Evolutionary conservation across 2,888 invertebrate genomes (phyloP).

Genomic region (Halictus ligatus): DNA sequence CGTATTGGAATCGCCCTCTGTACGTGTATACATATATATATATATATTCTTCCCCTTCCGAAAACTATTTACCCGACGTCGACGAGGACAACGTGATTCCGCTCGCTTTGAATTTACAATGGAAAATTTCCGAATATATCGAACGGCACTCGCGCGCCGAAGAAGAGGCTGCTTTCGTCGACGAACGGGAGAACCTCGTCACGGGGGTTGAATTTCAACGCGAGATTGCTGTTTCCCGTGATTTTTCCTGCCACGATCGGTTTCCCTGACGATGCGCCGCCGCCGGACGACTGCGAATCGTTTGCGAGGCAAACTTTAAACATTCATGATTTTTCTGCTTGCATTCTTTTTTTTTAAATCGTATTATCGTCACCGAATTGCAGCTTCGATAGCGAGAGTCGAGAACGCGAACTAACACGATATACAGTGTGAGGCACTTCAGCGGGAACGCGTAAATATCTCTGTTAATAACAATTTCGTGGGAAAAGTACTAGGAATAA

Average conservation of each 20-base stretch:
- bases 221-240: not conserved
- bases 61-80: slow-evolving; percentile 38
- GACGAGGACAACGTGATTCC: slow-evolving; percentile 22
- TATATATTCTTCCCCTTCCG: slow-evolving; percentile 19
- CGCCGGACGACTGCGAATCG: not conserved
- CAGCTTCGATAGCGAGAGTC: too few relatives aligned
- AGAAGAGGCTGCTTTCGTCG: not conserved
- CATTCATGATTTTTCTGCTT: not conserved
- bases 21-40: not conserved
- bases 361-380: too few relatives aligned
- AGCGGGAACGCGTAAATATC: too few relatives aligned
- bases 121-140: slow-evolving; percentile 44
- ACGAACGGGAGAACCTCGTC: slow-evolving; percentile 11
- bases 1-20: not conserved
- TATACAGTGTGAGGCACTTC: too few relatives aligned
- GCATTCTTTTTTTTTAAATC: too few relatives aligned
- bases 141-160: not conserved
- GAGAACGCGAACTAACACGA: too few relatives aligned
- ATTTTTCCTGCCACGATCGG: not conserved
- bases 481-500: too few relatives aligned
- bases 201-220: not conserved
- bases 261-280: not conserved
- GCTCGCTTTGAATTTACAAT: slow-evolving; percentile 51
- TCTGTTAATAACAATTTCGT: too few relatives aligned
- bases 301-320: not conserved